Conservation (phyloP, 2,113 vertebrate genomes). For the Brachionichthys hirsutus region DNA sequence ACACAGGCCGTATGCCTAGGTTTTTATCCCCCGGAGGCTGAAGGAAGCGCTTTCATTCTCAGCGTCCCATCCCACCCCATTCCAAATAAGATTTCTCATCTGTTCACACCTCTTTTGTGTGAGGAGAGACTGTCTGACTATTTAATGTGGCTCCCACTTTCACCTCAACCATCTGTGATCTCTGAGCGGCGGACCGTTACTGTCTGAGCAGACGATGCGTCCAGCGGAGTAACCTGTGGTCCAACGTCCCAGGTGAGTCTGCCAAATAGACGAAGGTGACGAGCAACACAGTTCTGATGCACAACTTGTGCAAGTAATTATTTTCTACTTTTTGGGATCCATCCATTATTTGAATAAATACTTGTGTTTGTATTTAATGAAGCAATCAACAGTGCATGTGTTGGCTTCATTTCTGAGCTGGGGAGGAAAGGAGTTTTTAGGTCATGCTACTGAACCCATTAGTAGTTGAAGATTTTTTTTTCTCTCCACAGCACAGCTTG, state of each 20-base stretch:
- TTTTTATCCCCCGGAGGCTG: conserved; percentile 41
- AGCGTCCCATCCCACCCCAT: conserved; percentile 38
- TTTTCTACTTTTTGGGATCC: background rate
- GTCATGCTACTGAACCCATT: conserved; percentile 67
- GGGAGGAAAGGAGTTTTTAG: conserved; percentile 57
- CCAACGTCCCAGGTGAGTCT: background rate
- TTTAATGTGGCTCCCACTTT: conserved; percentile 51
- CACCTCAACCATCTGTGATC: conserved; percentile 36
- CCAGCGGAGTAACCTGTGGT: conserved; percentile 9
- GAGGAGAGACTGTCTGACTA: conserved; percentile 40
- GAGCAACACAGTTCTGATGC: too few relatives aligned
- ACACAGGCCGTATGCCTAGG: conserved; percentile 33
- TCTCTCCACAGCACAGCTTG: conserved; percentile 48
- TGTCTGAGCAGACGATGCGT: conserved; percentile 31
- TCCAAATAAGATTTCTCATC: conserved; percentile 46
- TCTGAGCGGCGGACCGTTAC: conserved; percentile 26
- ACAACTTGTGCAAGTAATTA: background rate
- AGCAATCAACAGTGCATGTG: conserved; percentile 24
- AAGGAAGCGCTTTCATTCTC: conserved; percentile 35
- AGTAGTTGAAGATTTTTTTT: conserved; percentile 37
- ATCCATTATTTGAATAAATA: background rate
- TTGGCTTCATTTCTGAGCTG: background rate
- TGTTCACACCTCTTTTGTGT: background rate
- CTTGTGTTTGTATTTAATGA: conserved; percentile 34
- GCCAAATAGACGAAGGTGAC: too few relatives aligned